Conservation (phyloP, 2,888 invertebrate species). For the Serrognathus titanus region DNA sequence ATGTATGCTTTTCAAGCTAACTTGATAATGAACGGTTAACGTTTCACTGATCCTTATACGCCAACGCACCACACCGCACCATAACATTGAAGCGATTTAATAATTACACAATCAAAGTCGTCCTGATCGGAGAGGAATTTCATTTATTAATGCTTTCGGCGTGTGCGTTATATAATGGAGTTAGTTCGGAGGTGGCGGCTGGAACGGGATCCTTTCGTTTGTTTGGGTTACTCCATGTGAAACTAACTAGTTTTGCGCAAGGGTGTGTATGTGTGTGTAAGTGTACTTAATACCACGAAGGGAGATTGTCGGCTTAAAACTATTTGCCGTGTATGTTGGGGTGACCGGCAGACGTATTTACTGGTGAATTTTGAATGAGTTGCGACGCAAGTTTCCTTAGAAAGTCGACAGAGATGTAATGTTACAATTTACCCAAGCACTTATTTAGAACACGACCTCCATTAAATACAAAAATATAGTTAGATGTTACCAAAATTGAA, state of each 20-base stretch:
- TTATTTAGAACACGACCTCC: too few relatives aligned
- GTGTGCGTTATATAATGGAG: not conserved
- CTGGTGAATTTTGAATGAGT: constrained; percentile 21
- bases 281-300: constrained; percentile 11
- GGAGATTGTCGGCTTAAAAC: constrained; percentile 23
- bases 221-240: constrained; percentile 9
- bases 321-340: constrained; percentile 21
- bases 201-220: not conserved
- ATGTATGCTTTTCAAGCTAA: constrained; percentile 12
- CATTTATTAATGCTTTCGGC: not conserved
- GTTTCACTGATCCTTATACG: not conserved
- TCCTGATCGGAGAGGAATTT: too few relatives aligned
- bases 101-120: too few relatives aligned
- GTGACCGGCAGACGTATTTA: constrained; percentile 24
- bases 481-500: too few relatives aligned
- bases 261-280: not conserved
- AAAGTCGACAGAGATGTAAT: too few relatives aligned
- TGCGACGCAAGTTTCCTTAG: too few relatives aligned
- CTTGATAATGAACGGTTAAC: constrained; percentile 10
- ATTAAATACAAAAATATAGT: too few relatives aligned
- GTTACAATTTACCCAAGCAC: too few relatives aligned
- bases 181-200: not conserved
- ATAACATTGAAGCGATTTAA: too few relatives aligned
- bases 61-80: not conserved
- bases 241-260: constrained; percentile 13